phyloP scores from a whole-genome alignment of 2,888 invertebrate species.

The Poecilus cupreus region DNA sequence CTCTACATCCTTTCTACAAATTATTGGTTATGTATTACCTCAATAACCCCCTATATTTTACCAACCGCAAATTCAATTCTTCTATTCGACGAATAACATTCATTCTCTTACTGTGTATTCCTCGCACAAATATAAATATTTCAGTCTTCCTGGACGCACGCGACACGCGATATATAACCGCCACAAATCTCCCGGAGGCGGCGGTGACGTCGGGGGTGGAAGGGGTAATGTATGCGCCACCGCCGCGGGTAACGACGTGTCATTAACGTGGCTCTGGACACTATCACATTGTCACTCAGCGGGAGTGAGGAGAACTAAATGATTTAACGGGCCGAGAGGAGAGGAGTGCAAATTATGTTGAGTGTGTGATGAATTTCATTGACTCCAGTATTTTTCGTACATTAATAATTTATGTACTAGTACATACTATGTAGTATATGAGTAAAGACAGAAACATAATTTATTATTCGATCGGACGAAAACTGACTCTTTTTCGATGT shows the following conservation, averaged over 20 bases:
- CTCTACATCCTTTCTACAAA: too few relatives aligned
- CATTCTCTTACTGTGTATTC: background rate
- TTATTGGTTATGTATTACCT: too few relatives aligned
- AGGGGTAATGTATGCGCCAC: conserved; percentile 21
- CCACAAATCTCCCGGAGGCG: conserved; percentile 7
- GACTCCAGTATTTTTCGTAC: too few relatives aligned
- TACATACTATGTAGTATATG: too few relatives aligned
- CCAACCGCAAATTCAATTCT: background rate
- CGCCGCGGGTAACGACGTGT: conserved; percentile 23
- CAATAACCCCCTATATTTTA: too few relatives aligned
- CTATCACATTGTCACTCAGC: conserved; percentile 20
- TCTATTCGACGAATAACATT: background rate
- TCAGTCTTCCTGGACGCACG: background rate
- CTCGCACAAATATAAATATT: background rate
- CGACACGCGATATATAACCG: background rate
- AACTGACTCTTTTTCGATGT: too few relatives aligned
- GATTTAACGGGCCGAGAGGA: background rate
- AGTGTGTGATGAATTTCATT: background rate
- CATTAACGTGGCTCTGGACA: conserved; percentile 20
- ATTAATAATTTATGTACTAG: too few relatives aligned
- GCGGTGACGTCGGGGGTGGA: background rate
- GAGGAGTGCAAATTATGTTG: conserved; percentile 4
- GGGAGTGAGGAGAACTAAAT: background rate
- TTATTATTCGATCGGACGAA: too few relatives aligned
- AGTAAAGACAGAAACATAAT: too few relatives aligned